Evolutionary conservation across 2,113 vertebrate genomes (phyloP), one percentile per base, ranked within the genome.

Genomic region (Phodopus roborovskii): DNA sequence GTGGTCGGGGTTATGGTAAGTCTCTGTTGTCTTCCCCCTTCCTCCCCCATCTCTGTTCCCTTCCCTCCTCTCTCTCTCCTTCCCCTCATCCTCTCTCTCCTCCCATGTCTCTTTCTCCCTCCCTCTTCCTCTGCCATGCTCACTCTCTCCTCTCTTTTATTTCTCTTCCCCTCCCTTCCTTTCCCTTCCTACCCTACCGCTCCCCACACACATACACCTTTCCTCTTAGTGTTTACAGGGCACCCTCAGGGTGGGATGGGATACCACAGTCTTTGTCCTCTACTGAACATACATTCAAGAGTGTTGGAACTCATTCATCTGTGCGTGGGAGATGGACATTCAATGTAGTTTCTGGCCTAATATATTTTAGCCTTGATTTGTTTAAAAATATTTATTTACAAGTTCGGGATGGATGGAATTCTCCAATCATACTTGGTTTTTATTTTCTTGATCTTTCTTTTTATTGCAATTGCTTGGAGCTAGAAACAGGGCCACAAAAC

Each of bases 401-500:
- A 22, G 42, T 22, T 36, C 94, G 42, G 75, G 92, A 20, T 87
- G 70, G 75, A 64, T 30, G 5, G 87, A 68, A 93, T 36, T 92
- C 66, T 71, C 68, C 94, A 78, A 73, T 97, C 64, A 85, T 68
- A 75, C 45, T 94, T 85, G 91, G 62, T 66, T 94, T 92, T 95
- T 73, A 92, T 91, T 91, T 94, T 92, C 90, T 90, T 92, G 53
- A 79, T 97, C 64, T 91, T 95, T n/a, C 70, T 90, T 81, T 88
- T 56, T 58, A 91, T 94, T 94, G 81, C 64, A 78, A 82, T 96
- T 96, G 30, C 88, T 96, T 88, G 90, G 88, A 74, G 68, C 70
- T 91, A 71, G 64, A 94, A 95, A 93, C 81, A 64, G n/a, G 56
- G 89, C 1, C 36, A 50, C 88, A 90, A 97, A 98, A 96, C 62